Evolutionary conservation across 2,888 invertebrate species (phyloP), one percentile per base, ranked within the genome.

Genomic region (Caenorhabditis sp.): DNA sequence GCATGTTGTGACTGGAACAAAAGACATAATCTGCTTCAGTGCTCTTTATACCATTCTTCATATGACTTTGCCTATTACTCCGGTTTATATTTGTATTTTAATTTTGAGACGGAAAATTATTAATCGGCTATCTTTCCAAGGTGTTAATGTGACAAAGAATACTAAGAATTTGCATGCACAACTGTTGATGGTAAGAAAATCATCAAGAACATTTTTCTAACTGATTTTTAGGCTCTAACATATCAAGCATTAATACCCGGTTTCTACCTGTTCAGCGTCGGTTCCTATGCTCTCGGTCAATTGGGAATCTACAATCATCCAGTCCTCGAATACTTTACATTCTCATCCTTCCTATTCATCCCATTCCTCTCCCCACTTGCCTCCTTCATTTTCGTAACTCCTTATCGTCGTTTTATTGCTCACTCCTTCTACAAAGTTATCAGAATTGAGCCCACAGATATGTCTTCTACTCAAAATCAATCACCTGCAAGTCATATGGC

Each of bases 1-100:
- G 17, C 59, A 63, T 17, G 57, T 57, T 49, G 61, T 75, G 17
- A 61, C 63, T 20, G 75, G 75, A 38, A 71, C 70, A 20, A 64
- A 57, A 49, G 54, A 68, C 57, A 68, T 72, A 17, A 1, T 72
- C 27, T 57, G 63, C 12, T 72, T 72, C 36, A 54, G 60, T 26
- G 67, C 77, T 8, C 27, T 75, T 2, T 77, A 50, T 27, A 71
- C 74, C 8, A 75, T 75, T 54, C 61, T 77, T 25, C 77, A 77
- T 50, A 74, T 77, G 74, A 75, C 77, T 7, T 27, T 77, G 0
- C 77, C 77, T 10, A 67, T 77, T n/a, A 68, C 75, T 43, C 77
- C 77, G 7, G 71, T 77, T 21, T 77, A 77, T 49, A 57, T 60
- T 21, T 26, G 38, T 25, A 65, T 73, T 26, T 27, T 68, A 21